These are phyloP conservation scores for Philopedon plagiatum DNA, from an alignment of 2,888 invertebrate species.

Conservation along the genomic window DNA sequence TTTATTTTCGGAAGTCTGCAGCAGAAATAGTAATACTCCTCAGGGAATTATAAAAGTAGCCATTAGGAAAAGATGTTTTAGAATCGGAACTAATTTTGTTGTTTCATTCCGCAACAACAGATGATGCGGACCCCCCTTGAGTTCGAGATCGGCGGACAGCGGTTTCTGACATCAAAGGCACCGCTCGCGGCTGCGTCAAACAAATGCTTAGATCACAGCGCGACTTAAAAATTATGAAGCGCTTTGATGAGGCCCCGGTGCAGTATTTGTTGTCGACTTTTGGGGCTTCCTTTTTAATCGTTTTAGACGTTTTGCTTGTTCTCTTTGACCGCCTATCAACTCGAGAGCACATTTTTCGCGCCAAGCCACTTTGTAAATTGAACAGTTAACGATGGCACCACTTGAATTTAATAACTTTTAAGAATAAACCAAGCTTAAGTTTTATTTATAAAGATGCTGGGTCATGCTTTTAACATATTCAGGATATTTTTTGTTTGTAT, in stretches of 20 bases:
- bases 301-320: constrained; percentile 48
- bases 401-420: constrained; percentile 10
- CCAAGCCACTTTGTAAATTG: constrained; percentile 37
- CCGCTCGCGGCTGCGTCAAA: constrained; percentile 48
- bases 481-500: too few species aligned
- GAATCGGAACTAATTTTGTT: constrained; percentile 39
- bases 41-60: background rate
- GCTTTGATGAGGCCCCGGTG: constrained; percentile 57
- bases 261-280: constrained; percentile 56
- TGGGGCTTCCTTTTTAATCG: constrained; percentile 41
- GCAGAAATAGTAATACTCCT: background rate
- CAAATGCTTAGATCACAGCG: constrained; percentile 50
- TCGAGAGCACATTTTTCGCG: constrained; percentile 38
- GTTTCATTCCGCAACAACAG: constrained; percentile 48
- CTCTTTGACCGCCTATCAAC: constrained; percentile 45
- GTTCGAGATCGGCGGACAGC: constrained; percentile 36
- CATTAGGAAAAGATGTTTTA: constrained; percentile 13
- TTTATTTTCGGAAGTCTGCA: too few species aligned
- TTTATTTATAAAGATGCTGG: too few species aligned
- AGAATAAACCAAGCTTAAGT: too few species aligned
- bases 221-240: constrained; percentile 60
- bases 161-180: constrained; percentile 41
- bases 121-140: constrained; percentile 46
- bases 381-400: constrained; percentile 25
- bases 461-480: too few species aligned